Evolutionary conservation across 2,113 vertebrate species (phyloP), one percentile per base, ranked within the genome.

Genomic region (Coptodon rendalli): DNA sequence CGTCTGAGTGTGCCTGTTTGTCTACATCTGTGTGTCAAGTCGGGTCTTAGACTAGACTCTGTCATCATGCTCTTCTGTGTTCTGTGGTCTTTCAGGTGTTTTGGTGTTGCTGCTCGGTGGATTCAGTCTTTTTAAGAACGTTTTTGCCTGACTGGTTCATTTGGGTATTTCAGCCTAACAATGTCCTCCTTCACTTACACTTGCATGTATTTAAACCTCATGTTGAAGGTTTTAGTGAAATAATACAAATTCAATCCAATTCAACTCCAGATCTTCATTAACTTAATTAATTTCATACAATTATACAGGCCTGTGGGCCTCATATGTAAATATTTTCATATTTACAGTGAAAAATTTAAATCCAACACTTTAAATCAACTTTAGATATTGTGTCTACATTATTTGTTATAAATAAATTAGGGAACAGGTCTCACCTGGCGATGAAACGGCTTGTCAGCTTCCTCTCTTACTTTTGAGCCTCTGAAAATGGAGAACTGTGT

Each of bases 101-200:
- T 66, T 66, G 61, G 61, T 66, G 10, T 66, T 66, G 61, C 61
- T 66, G 34, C 61, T 66, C 10, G 6, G 61, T 66, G 17, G 17
- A 66, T 66, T 66, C 34, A 38, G 31, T 38, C 34, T 66, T 66
- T 66, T 66, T 66, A 66, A 66, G 61, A 36, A 36, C 7, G 61
- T 36, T 36, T 66, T 66, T 38, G 31, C 34, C 17, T 66, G 61
- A 7, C 34, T 38, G 61, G 61, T 66, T 66, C 10, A 66, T 38
- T 66, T 66, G 61, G 17, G 61, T 66, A 12, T n/a, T 66, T 66
- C 61, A 13, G 19, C 34, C 61, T 38, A 66, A 66, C 34, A n/a
- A 66, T 38, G 6, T 36, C 31, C 61, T 38, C 19, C 17, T 66
- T 38, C 31, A 66, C 10, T 66, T 66, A 38, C 34, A 66, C 17